Percentiles rank a stretch among this genome's conserved stretches.
Evolutionary conservation across 2,888 invertebrate genomes (phyloP).

Genomic region (Acleris cristana): DNA sequence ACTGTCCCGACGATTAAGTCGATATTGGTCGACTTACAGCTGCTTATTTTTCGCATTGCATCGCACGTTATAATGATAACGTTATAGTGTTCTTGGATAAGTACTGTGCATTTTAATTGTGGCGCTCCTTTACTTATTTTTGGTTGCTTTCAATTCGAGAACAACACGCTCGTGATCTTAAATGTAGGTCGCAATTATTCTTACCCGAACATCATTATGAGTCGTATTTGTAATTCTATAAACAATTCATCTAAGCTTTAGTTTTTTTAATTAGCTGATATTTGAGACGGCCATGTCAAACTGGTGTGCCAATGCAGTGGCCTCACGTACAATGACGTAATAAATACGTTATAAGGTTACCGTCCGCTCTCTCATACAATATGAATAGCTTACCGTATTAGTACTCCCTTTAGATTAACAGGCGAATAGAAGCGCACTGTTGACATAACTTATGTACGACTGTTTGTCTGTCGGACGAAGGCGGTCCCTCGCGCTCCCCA

Average conservation of each 20-base stretch:
- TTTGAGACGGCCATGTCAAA: conserved; percentile 24
- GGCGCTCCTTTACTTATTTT: no score
- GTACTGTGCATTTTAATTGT: background rate
- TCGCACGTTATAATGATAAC: background rate
- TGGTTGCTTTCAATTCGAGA: no score
- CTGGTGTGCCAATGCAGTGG: conserved; percentile 46
- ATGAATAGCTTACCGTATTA: conserved; percentile 63
- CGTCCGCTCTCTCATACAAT: conserved; percentile 59
- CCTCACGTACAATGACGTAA: conserved; percentile 53
- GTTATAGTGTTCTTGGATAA: background rate
- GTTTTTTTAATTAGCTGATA: conserved; percentile 1
- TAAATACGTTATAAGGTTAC: conserved; percentile 58
- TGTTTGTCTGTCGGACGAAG: conserved; percentile 57
- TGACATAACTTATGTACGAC: conserved; percentile 67
- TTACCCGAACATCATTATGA: no score
- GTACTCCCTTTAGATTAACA: conserved; percentile 68
- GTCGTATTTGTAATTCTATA: no score
- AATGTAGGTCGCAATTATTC: no score
- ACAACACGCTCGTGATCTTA: no score
- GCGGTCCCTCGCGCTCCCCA: conserved; percentile 53
- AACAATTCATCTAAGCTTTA: no score
- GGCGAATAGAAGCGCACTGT: conserved; percentile 57
- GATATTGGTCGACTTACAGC: background rate
- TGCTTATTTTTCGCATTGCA: background rate
- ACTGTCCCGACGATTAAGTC: background rate